These are phyloP conservation scores for Mormoops blainvillei DNA, from an alignment of 2,113 vertebrate genomes.

Conservation along the genomic window DNA sequence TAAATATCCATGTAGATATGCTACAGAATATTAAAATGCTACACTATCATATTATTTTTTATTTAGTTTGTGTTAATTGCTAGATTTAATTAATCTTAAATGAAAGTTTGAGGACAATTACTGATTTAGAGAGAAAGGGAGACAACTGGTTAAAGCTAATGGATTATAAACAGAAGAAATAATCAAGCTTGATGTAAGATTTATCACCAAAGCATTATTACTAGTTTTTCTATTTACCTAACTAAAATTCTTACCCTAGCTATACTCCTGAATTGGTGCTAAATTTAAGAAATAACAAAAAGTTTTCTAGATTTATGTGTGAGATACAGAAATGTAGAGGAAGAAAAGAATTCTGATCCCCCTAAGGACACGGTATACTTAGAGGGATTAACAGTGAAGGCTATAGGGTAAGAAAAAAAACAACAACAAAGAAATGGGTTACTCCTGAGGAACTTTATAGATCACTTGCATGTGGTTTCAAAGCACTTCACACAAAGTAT, in stretches of 20 bases:
- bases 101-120: background rate
- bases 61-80: background rate
- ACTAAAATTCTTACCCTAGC: background rate
- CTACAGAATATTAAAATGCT: background rate
- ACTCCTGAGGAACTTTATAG: background rate
- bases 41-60: background rate
- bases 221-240: background rate
- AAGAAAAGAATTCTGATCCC: background rate
- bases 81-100: background rate
- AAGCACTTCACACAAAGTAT: background rate
- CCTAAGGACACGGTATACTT: fast-evolving
- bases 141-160: background rate
- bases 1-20: background rate
- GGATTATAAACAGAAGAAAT: background rate
- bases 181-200: background rate
- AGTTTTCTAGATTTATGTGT: background rate
- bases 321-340: background rate
- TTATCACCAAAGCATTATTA: background rate
- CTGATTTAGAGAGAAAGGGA: background rate
- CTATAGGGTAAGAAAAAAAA: too few relatives aligned
- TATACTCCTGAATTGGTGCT: background rate
- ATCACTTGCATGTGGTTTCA: background rate
- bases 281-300: background rate
- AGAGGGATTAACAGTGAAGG: fast-evolving
- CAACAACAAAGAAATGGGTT: too few relatives aligned